Evolutionary conservation across 2,888 invertebrate species (phyloP), one percentile per base, ranked within the genome.

Genomic region (Adineta ricciae): DNA sequence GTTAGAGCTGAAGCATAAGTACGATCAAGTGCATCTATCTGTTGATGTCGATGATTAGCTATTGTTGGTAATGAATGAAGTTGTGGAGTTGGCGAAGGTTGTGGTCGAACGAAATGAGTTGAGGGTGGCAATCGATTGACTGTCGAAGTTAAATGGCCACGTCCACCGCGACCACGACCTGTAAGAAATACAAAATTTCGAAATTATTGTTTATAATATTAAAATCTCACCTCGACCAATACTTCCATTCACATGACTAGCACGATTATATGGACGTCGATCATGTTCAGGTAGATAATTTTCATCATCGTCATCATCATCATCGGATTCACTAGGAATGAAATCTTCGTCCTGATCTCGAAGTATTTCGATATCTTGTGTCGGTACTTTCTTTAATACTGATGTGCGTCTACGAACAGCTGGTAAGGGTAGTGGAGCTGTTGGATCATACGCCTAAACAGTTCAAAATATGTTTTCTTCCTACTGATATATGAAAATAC

Each of bases 321-420:
- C 41, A 24, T 38, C 38, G 0, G 78, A 78, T 78, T 78, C 78
- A 78, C 78, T 78, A 9, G 78, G 78, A n/a, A 78, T n/a, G 41
- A 78, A 78, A 78, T 78, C 78, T 78, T 78, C 78, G n/a, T 78
- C 78, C 9, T 24, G 78, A 78, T 78, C 78, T n/a, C 41, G 41
- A 41, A 78, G n/a, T n/a, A 41, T 41, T 78, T 78, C 78, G n/a
- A 78, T 41, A 78, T 78, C 78, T 78, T 0, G 41, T 41, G 41
- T 41, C 4, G 38, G 38, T 78, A 41, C 38, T 78, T 78, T 41
- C n/a, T 78, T 78, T n/a, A 78, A 24, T 41, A 78, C 41, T 78
- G 78, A 4, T 78, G 78, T 78, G 41, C 78, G 78, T 24, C 41
- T 38, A 41, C 78, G 78, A 41, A 78, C 78, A 78, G 78, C 78